phyloP scores from a whole-genome alignment of 1,140 invertebrate species.

The Procambarus virginalis region DNA sequence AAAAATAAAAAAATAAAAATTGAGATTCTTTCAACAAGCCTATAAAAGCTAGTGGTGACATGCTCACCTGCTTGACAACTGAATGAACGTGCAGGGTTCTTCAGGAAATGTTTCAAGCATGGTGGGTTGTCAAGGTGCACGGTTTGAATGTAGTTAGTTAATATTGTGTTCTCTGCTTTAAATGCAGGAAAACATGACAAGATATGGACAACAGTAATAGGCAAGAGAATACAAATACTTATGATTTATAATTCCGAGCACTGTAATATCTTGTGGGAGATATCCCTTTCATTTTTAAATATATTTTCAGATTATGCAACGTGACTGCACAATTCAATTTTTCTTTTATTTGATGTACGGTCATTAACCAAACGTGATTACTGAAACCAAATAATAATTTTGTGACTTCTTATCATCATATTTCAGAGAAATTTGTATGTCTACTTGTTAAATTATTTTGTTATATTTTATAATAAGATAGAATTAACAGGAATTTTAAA shows the following conservation, averaged over 20 bases:
- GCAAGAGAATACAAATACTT: neutral
- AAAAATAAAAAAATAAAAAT: neutral
- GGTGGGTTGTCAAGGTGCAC: neutral
- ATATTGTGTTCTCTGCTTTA: neutral
- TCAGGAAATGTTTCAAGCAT: neutral
- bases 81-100: neutral
- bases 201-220: neutral
- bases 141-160: neutral
- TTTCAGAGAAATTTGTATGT: neutral
- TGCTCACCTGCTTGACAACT: neutral
- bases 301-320: neutral
- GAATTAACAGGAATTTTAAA: neutral
- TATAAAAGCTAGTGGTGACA: neutral
- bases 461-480: neutral
- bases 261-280: neutral
- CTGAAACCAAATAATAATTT: neutral
- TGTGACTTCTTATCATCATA: conserved; percentile 10
- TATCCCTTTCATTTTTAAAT: neutral
- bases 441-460: neutral
- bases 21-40: conserved; percentile 5
- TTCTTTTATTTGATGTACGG: neutral
- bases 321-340: neutral
- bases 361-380: neutral
- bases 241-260: neutral
- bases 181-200: neutral